phyloP scores from a whole-genome alignment of 2,888 invertebrate genomes.

The Gastrophysa polygoni region DNA sequence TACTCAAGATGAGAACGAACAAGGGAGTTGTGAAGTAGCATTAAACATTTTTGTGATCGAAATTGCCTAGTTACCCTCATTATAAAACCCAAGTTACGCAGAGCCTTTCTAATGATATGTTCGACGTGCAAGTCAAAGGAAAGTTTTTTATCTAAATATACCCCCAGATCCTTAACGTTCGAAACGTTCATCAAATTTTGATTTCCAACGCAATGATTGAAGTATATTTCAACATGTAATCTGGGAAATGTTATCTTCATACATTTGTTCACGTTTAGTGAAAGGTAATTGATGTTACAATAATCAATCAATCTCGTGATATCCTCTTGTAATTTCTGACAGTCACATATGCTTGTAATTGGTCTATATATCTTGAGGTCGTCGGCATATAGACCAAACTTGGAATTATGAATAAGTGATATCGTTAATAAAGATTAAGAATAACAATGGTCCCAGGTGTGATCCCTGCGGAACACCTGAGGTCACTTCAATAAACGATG shows the following conservation, averaged over 20 bases:
- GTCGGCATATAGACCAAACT: background rate
- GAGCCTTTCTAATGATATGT: conserved; percentile 5
- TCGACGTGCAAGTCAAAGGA: conserved; percentile 3
- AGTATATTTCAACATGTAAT: background rate
- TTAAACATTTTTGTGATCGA: background rate
- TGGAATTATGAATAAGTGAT: background rate
- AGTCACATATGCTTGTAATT: background rate
- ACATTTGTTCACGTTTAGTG: background rate
- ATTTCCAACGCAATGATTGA: background rate
- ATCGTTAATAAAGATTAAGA: background rate
- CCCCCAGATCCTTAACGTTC: conserved; percentile 7
- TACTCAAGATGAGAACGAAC: conserved; percentile 2
- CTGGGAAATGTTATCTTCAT: background rate
- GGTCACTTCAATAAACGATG: background rate
- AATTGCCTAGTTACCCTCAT: background rate
- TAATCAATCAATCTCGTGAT: background rate
- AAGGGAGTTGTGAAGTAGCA: background rate
- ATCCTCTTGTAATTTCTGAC: background rate
- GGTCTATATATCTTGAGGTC: background rate
- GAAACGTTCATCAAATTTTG: background rate
- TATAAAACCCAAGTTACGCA: conserved; percentile 8
- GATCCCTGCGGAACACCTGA: background rate
- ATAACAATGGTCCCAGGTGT: background rate
- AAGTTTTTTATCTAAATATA: conserved; percentile 3
- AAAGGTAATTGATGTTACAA: background rate